Base-by-base conservation (phyloP, 2,888 invertebrate species). In the Pasiphila rectangulata region DNA sequence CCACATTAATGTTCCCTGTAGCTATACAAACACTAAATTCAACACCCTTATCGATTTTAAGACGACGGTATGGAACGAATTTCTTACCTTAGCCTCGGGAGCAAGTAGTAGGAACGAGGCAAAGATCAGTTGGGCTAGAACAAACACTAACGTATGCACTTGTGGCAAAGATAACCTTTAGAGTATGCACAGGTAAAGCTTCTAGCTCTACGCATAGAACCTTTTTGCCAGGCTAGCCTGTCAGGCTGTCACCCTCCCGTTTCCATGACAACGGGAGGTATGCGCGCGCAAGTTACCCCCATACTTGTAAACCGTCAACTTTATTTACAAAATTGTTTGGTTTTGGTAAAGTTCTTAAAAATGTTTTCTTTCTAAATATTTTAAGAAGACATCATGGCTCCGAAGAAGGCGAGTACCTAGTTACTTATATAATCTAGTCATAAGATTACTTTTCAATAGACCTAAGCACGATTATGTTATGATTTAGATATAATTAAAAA, bases 201-300 rank as follows among this genome's bases (percentile, higher is more conserved):
- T 3, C 16, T 32, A n/a, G 30, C 30, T 21, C 9, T 25, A 48
- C 17, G 43, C 44, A 42, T 23, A 35, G 38, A 24, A 41, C 40
- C 43, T 44, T 30, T 15, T 29, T 45, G 42, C 13, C 19, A 24
- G 35, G 35, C 12, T 13, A 35, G 47, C 63, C 59, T 17, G 25
- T 34, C 30, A 29, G 42, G n/a, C n/a, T n/a, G n/a, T 62, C 60
- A 57, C 62, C 55, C 61, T 9, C 55, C 7, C 62, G 84, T 85
- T 65, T 27, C 66, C 71, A 82, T 80, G 78, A 53, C 58, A 66
- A 85, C 80, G 4, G 3, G 7, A 7, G 17, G 19, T 9, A 43
- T 86, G 87, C 87, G 87, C 87, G 85, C 87, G 87, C 87, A 86
- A 25, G 21, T 23, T 4, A 36, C 41, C 38, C 46, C 32, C 41